phyloP scores from a whole-genome alignment of 2,113 vertebrate species.

The Centrocercus urophasianus region DNA sequence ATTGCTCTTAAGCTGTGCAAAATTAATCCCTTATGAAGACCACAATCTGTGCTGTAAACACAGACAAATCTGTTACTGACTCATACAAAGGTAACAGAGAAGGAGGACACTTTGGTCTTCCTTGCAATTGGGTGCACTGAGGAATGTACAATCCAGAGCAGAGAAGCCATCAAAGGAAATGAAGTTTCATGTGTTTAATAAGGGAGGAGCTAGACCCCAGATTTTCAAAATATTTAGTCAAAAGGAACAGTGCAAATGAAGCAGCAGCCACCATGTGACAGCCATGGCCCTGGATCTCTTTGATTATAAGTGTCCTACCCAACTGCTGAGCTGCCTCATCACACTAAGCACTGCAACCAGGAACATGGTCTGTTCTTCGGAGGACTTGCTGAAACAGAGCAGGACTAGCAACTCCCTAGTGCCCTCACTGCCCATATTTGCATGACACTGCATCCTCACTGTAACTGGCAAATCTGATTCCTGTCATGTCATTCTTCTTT shows the following conservation, averaged over 20 bases:
- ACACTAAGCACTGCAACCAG: not conserved
- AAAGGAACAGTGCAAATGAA: not conserved
- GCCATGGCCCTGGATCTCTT: no score
- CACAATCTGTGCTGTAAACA: not conserved
- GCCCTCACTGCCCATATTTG: not conserved
- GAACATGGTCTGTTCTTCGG: fast-evolving
- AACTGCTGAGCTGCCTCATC: not conserved
- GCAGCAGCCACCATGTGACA: not conserved
- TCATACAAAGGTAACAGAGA: not conserved
- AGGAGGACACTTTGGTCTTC: not conserved
- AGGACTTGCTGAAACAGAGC: not conserved
- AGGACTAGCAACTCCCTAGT: not conserved
- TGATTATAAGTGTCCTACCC: not conserved
- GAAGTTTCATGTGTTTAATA: not conserved
- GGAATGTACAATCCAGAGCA: fast-evolving
- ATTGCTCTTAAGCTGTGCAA: not conserved
- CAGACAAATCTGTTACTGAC: not conserved
- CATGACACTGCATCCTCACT: not conserved
- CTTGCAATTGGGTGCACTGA: not conserved
- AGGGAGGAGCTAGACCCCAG: not conserved
- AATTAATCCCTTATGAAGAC: not conserved
- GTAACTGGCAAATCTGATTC: not conserved
- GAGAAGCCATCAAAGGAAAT: not conserved
- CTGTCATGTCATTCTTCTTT: not conserved
- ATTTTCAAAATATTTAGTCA: not conserved